Percentiles rank a stretch among this genome's conserved stretches.
Conservation (phyloP, 2,797 vertebrate species). For the Spheniscus humboldti region DNA sequence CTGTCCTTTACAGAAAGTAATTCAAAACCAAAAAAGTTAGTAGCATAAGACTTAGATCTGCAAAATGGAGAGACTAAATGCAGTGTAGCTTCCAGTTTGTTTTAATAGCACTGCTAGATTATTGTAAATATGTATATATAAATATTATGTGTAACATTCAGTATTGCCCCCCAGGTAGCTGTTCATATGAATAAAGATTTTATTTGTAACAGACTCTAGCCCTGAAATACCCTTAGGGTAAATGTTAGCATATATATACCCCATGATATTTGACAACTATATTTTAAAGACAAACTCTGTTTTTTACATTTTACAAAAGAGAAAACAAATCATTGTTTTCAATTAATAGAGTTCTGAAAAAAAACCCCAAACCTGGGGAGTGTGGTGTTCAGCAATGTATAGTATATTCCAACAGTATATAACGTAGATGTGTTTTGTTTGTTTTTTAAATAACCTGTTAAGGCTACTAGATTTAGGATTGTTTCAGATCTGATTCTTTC, state of each 20-base stretch:
- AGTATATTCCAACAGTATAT: neutral
- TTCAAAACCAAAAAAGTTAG: neutral
- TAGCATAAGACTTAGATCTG: neutral
- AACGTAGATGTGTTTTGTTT: neutral
- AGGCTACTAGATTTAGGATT: neutral
- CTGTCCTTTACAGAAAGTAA: neutral
- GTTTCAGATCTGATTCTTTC: neutral
- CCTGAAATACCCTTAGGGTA: constrained; percentile 65
- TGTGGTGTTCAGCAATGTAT: neutral
- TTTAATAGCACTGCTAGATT: constrained; percentile 63
- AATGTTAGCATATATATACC: constrained; percentile 69
- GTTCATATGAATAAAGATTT: constrained; percentile 72
- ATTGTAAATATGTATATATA: constrained; percentile 33
- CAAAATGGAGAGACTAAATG: neutral
- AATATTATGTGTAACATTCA: constrained; percentile 59
- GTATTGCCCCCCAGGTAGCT: constrained; percentile 64
- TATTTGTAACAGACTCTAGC: constrained; percentile 68
- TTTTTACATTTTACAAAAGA: constrained; percentile 56
- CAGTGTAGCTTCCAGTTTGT: constrained; percentile 28
- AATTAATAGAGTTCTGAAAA: constrained; percentile 53
- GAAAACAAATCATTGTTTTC: constrained; percentile 63
- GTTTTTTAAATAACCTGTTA: neutral
- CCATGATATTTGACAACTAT: constrained; percentile 73
- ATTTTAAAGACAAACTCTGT: constrained; percentile 74
- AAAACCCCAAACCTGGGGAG: neutral